These are phyloP conservation scores for Dallia pectoralis DNA, from an alignment of 2,797 vertebrate species.

Conservation along the genomic window DNA sequence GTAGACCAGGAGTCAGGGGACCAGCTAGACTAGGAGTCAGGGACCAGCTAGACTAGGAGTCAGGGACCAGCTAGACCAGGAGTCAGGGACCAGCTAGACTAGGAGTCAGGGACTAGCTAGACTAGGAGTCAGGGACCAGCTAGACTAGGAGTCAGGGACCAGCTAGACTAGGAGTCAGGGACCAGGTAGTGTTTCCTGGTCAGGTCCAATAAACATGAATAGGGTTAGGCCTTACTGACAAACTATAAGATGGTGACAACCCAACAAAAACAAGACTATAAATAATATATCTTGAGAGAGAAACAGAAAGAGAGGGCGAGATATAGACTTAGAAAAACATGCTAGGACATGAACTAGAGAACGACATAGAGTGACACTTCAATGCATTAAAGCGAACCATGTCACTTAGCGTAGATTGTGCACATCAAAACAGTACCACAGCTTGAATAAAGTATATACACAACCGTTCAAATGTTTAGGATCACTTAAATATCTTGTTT, in stretches of 20 bases:
- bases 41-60: no score
- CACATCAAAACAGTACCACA: slow-evolving; percentile 80
- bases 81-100: no score
- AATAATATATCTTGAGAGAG: no score
- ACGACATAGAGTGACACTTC: slow-evolving; percentile 52
- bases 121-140: not conserved
- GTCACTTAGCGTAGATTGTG: slow-evolving; percentile 74
- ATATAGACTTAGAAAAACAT: slow-evolving; percentile 7
- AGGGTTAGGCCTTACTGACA: not conserved
- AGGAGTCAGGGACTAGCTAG: no score
- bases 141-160: not conserved
- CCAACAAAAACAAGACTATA: no score
- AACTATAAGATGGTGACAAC: not conserved
- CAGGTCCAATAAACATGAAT: not conserved
- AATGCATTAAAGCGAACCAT: slow-evolving; percentile 49
- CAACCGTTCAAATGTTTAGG: no score
- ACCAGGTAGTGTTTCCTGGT: not conserved
- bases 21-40: not conserved
- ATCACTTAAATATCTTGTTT: no score
- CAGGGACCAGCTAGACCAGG: no score
- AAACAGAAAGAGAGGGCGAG: slow-evolving; percentile 26
- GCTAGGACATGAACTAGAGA: slow-evolving; percentile 19
- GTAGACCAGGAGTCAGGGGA: not conserved
- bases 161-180: not conserved
- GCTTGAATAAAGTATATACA: slow-evolving; percentile 68